Conservation (phyloP, 2,113 vertebrate species). For the Gobiocypris rarus region DNA sequence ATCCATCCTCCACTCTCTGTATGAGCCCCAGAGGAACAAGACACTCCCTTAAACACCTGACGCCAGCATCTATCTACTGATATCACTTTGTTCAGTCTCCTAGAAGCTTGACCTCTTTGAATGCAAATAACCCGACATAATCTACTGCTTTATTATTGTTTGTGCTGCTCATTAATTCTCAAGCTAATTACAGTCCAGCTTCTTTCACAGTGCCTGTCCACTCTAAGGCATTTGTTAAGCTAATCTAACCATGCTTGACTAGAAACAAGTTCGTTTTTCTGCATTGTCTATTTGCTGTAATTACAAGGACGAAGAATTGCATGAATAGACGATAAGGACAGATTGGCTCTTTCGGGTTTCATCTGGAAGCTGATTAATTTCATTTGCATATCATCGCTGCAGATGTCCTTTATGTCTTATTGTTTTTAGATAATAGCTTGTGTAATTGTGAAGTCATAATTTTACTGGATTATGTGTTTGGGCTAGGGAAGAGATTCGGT, state of each 20-base stretch:
- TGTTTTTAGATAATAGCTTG: constrained; percentile 46
- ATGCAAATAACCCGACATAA: constrained; percentile 9
- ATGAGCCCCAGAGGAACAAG: background rate
- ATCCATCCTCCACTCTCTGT: constrained; percentile 16
- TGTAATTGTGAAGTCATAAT: constrained; percentile 39
- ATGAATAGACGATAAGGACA: constrained; percentile 12
- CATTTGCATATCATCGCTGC: constrained; percentile 9
- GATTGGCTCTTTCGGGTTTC: constrained; percentile 25
- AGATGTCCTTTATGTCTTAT: constrained; percentile 35
- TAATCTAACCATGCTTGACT: constrained; percentile 18
- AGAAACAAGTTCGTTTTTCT: constrained; percentile 21
- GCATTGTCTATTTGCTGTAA: constrained; percentile 12
- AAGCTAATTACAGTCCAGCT: constrained; percentile 39
- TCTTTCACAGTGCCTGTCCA: constrained; percentile 2
- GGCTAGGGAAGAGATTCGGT: background rate
- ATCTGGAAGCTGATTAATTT: constrained; percentile 33
- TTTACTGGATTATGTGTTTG: constrained; percentile 1
- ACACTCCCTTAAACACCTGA: constrained; percentile 1
- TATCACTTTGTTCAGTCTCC: background rate
- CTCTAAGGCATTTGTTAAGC: constrained; percentile 40
- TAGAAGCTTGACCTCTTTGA: constrained; percentile 16
- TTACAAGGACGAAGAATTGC: constrained; percentile 17
- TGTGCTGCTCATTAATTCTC: constrained; percentile 43
- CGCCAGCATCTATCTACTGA: background rate
- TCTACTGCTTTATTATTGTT: constrained; percentile 7